Percentiles rank a stretch among this genome's conserved stretches.
These are phyloP conservation scores for Melospiza melodia DNA, from an alignment of 2,113 vertebrate genomes.

Conservation along the genomic window DNA sequence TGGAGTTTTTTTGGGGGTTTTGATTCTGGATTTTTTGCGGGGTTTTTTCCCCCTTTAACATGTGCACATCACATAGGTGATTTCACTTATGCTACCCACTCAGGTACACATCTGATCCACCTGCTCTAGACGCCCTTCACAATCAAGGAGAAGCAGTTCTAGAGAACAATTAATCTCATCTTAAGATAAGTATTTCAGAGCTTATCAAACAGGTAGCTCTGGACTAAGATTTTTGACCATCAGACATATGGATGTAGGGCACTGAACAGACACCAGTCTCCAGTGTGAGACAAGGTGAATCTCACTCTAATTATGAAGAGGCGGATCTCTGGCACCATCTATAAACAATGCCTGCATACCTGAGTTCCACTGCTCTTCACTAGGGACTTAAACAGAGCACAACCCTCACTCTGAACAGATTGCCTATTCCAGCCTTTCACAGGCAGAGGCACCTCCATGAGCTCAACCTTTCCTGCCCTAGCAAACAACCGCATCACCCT, in stretches of 20 bases:
- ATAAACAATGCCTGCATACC: background rate
- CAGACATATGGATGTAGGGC: background rate
- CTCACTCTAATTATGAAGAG: background rate
- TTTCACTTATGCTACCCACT: background rate
- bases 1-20: rapidly evolving
- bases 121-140: background rate
- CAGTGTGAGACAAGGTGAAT: background rate
- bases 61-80: background rate
- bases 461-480: background rate
- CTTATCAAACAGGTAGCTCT: background rate
- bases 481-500: background rate
- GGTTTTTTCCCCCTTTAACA: background rate
- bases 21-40: background rate
- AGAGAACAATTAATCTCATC: background rate
- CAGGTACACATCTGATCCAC: background rate
- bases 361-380: background rate
- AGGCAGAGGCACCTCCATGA: background rate
- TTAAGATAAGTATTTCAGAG: background rate
- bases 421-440: background rate
- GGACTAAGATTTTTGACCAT: background rate
- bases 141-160: background rate
- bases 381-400: background rate
- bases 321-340: background rate
- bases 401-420: background rate
- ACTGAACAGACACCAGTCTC: background rate